Evolutionary conservation across 2,797 vertebrate species (phyloP).

Genomic region (Meda fulgida): DNA sequence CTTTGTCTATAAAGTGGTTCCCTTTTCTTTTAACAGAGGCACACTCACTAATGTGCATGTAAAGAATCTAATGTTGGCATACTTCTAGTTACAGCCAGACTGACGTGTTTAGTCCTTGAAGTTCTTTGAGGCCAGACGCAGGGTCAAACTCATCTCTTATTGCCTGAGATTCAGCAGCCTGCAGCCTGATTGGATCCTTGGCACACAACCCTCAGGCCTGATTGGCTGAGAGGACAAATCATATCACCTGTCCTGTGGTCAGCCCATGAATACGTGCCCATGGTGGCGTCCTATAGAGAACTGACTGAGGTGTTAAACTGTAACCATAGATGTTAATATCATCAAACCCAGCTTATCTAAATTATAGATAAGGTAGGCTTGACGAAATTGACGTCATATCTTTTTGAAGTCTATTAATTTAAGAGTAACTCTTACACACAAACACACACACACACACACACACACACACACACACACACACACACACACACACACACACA

Average conservation of each 20-base stretch:
- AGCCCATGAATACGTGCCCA: slow-evolving; percentile 17
- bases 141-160: slow-evolving; percentile 52
- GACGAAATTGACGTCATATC: neutral
- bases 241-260: slow-evolving; percentile 52
- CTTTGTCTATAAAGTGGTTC: neutral
- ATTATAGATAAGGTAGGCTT: neutral
- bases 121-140: slow-evolving; percentile 27
- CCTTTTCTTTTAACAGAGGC: neutral
- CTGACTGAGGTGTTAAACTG: slow-evolving; percentile 13
- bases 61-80: slow-evolving; percentile 28
- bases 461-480: slow-evolving; percentile 28
- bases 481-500: neutral
- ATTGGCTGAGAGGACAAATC: slow-evolving; percentile 40
- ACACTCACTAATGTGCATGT: neutral
- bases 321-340: neutral
- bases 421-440: slow-evolving; percentile 62
- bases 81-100: slow-evolving; percentile 9
- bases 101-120: neutral
- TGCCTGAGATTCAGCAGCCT: slow-evolving; percentile 33
- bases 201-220: slow-evolving; percentile 23
- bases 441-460: slow-evolving; percentile 33
- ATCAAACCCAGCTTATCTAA: slow-evolving; percentile 6
- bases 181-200: slow-evolving; percentile 42
- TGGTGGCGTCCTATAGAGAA: slow-evolving; percentile 9
- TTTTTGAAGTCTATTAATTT: slow-evolving; percentile 43